Base-by-base conservation (phyloP, 2,888 invertebrate species). In the Alentia gelatinosa region DNA sequence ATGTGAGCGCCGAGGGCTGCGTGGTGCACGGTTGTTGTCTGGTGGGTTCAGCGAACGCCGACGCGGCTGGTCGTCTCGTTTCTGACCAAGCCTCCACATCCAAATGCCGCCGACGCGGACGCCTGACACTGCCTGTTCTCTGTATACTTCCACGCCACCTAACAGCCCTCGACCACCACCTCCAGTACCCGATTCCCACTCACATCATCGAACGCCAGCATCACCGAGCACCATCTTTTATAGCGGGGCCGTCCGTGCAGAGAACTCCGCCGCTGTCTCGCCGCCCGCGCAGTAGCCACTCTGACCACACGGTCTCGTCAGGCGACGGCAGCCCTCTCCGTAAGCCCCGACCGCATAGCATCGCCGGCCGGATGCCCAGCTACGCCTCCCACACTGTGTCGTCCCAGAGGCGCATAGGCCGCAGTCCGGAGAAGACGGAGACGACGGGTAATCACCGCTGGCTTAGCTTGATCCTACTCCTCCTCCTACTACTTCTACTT, bases 331-430 rank as follows among this genome's bases (percentile, higher is more conserved):
- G 91, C 75, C 92, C 92, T 9, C 42, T 91, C 15, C 90, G 91
- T 39, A 88, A 91, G 40, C 92, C 91, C n/a, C 90, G 93, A n/a
- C 93, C 93, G 3, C 93, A 93, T 91, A 93, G 93, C 90, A 91
- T 93, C 35, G 93, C 92, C 23, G 93, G 93, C 40, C 90, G 91
- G 47, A 83, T 92, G 35, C 93, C 93, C 30, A 91, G 91, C 91
- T 93, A 93, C 83, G 92, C 93, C n/a, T 90, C 91, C 12, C 93
- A 91, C 19, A 93, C 93, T 12, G 91, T 92, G 23, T 89, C 93
- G n/a, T 93, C 92, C n/a, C 90, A 91, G 63, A 91, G 90, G 7
- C 91, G 93, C 9, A 50, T 79, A 35, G 90, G 92, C 37, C 91
- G 93, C 39, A 89, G 91, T 37, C 33, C 83, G 19, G 92, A 92